Conservation (phyloP, 1,140 invertebrate genomes). For the Drosophila micromelanica region DNA sequence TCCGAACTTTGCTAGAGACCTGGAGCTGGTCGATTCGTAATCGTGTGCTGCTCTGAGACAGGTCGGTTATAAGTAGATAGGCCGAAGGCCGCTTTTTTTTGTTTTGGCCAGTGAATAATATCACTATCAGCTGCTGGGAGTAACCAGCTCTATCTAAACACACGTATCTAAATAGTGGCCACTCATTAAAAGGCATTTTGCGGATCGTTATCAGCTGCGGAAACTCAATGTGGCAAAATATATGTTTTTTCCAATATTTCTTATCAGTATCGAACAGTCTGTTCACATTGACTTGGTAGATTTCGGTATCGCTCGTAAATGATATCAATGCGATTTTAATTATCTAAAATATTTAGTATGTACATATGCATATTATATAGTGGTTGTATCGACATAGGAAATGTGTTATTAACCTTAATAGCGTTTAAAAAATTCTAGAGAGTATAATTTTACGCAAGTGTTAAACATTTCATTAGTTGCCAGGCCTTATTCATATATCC, state of each 20-base stretch:
- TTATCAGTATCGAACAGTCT: conserved; percentile 49
- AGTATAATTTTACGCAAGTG: not conserved
- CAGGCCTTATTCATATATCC: conserved; percentile 8
- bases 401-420: not conserved
- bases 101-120: conserved; percentile 39
- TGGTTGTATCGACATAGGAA: not conserved
- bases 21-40: conserved; percentile 21
- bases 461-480: conserved; percentile 18
- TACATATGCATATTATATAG: conserved; percentile 2
- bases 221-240: not conserved
- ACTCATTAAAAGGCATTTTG: conserved; percentile 12
- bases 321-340: conserved; percentile 4
- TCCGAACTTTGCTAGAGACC: conserved; percentile 7
- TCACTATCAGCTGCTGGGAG: conserved; percentile 28
- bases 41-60: conserved; percentile 27
- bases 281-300: conserved; percentile 40
- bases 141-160: conserved; percentile 20
- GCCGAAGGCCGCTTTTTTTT: too few relatives aligned
- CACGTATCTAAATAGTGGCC: not conserved
- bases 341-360: not conserved
- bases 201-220: conserved; percentile 24
- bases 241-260: conserved; percentile 27
- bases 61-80: conserved; percentile 44
- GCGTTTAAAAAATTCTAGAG: not conserved
- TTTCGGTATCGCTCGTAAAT: conserved; percentile 49